Evolutionary conservation across 1,140 invertebrate species (phyloP), one percentile per base, ranked within the genome.

Genomic region (Phymastichus coffea): DNA sequence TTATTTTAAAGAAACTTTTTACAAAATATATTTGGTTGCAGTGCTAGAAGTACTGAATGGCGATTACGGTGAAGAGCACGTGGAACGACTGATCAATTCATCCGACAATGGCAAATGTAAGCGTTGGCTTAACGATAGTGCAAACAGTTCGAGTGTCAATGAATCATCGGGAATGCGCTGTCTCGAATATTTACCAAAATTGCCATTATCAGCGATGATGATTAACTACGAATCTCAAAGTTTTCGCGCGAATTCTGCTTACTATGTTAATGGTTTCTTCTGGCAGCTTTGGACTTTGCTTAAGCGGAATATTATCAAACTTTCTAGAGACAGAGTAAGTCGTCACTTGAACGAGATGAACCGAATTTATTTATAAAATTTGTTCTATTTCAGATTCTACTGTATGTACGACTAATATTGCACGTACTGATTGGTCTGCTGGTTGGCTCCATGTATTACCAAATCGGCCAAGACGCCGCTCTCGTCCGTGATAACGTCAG

Each of bases 21-120:
- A n/a, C n/a, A n/a, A n/a, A n/a, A n/a, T n/a, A n/a, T n/a, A n/a
- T n/a, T n/a, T n/a, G n/a, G 23, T 23, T 28, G 1, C 43, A 94
- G 92, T 93, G 64, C 85, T 95, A 80, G 93, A 95, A 82, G 87
- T 94, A 61, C 88, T 91, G 4, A 86, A 85, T 56, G 89, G 91
- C 43, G 91, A 93, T 68, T 89, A 91, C 75, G 90, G 88, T 19
- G 20, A 30, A 2, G 77, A 85, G 37, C 82, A 85, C 65, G 84
- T 84, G 62, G 78, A 77, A 41, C 72, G 76, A 55, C 66, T 90
- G 64, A 78, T 85, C 33, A 70, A 82, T 35, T 83, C 85, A 55
- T 87, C 89, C 25, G 77, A 86, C 62, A 90, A 90, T 79, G 91
- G 91, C 10, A 85, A 83, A 61, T 87, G 81, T 67, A 74, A 81